Base-by-base conservation (phyloP, 1,140 invertebrate genomes). In the Marisa cornuarietis region DNA sequence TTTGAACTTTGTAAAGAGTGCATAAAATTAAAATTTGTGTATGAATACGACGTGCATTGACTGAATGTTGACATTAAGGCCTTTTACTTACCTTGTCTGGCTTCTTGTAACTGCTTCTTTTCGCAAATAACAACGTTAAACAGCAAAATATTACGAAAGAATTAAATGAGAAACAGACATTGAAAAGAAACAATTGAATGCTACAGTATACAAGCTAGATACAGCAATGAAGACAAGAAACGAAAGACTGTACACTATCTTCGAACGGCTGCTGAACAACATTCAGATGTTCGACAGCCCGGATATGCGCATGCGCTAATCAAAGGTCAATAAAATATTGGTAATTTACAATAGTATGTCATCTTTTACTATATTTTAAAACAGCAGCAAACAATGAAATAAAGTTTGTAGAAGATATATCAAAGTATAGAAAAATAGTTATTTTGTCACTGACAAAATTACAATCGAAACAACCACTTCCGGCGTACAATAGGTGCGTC, bases 241-340 rank as follows among this genome's bases (percentile, higher is more conserved):
- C 80, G 80, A 81, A 81, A 79, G 78, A 69, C 76, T 77, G 71
- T 62, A 79, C 78, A 79, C 71, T 79, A 79, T 79, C 68, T 85
- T 83, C 83, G 84, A 85, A 85, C 82, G 79, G 81, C 81, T 82
- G 82, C 81, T 84, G 84, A 79, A 85, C 84, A 85, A 85, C 82
- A 83, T 85, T 82, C 74, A 83, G 79, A 83, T 78, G 79, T 42
- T 79, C 79, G 81, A 82, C 78, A 81, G 81, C 81, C 83, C 83
- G 80, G 80, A 81, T 82, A 71, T 65, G 66, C 72, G 74, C 77
- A 81, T 82, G 82, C 83, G 82, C 82, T 65, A 62, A 83, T 81
- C 52, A 69, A 54, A 26, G 76, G 76, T 77, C 76, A 77, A 49
- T 42, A 42, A 61, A 76, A 76, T 58, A 58, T 58, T 58, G 11